A percentile compares a stretch with the other conserved stretches of the same genome.
These are phyloP conservation scores for Coenonympha arcania DNA, from an alignment of 2,888 invertebrate species.

Conservation along the genomic window DNA sequence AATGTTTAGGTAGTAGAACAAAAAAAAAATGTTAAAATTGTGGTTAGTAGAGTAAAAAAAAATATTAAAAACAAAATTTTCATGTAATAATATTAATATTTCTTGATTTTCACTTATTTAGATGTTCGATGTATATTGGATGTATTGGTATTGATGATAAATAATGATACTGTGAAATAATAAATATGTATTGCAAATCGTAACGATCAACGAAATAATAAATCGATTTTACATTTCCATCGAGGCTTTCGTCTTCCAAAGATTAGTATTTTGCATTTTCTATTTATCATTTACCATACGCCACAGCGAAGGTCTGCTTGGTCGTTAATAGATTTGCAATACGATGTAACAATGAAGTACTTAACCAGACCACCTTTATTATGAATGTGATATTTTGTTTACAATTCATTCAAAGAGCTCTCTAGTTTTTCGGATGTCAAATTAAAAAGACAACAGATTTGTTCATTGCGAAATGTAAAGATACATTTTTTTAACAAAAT, in stretches of 20 bases:
- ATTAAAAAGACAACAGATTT: slow-evolving; percentile 25
- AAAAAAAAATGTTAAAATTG: slow-evolving; percentile 39
- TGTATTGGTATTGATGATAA: slow-evolving; percentile 44
- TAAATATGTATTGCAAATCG: slow-evolving; percentile 37
- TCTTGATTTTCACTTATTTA: slow-evolving; percentile 21
- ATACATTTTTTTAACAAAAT: slow-evolving; percentile 26
- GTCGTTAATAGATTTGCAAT: slow-evolving; percentile 53
- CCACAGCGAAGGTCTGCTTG: slow-evolving; percentile 12
- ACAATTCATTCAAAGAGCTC: slow-evolving; percentile 50
- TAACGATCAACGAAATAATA: slow-evolving; percentile 10
- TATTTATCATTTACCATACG: slow-evolving; percentile 9
- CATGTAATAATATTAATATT: slow-evolving; percentile 20
- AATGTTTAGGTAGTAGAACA: slow-evolving; percentile 40
- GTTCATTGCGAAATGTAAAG: slow-evolving; percentile 20
- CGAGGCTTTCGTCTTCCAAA: slow-evolving; percentile 23
- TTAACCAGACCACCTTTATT: slow-evolving; percentile 63
- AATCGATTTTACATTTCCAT: slow-evolving; percentile 7
- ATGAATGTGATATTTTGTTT: slow-evolving; percentile 65
- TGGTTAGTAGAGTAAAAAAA: slow-evolving; percentile 28
- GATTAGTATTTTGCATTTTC: slow-evolving; percentile 21
- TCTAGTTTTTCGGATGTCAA: slow-evolving; percentile 43
- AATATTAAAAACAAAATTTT: slow-evolving; percentile 21
- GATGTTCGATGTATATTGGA: slow-evolving; percentile 23
- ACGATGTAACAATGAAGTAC: slow-evolving; percentile 49
- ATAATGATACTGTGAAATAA: slow-evolving; percentile 45